phyloP scores from a whole-genome alignment of 2,113 vertebrate species.

The Lophochroa leadbeateri region DNA sequence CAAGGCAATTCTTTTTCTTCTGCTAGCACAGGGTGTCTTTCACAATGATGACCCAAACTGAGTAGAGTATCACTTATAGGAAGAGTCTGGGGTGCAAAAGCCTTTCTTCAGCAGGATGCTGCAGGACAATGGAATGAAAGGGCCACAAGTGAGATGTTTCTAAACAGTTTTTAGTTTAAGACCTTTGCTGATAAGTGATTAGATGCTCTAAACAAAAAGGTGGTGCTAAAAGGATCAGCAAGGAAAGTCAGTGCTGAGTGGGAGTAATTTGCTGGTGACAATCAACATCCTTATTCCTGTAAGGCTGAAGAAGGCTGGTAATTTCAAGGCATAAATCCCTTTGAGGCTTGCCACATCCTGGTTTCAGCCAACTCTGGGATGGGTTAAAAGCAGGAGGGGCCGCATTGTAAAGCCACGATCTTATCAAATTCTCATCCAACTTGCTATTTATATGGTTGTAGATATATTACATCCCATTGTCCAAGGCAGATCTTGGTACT shows the following conservation, averaged over 20 bases:
- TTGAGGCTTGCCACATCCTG: slow-evolving; percentile 59
- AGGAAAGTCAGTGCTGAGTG: slow-evolving; percentile 39
- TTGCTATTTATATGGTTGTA: slow-evolving; percentile 40
- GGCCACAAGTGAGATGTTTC: background rate
- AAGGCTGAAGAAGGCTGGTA: slow-evolving; percentile 13
- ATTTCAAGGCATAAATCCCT: slow-evolving; percentile 50
- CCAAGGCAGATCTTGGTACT: background rate
- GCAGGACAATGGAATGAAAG: background rate
- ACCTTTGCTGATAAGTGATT: slow-evolving; percentile 50
- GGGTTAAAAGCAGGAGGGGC: slow-evolving; percentile 58
- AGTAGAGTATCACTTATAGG: background rate
- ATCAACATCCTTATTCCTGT: slow-evolving; percentile 62
- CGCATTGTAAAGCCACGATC: slow-evolving; percentile 63
- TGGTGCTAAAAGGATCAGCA: slow-evolving; percentile 47
- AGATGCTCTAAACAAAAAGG: slow-evolving; percentile 18
- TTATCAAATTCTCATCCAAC: slow-evolving; percentile 45
- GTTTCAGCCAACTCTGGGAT: slow-evolving; percentile 20
- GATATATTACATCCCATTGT: slow-evolving; percentile 57
- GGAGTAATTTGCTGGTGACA: slow-evolving; percentile 40
- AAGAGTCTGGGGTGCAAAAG: background rate
- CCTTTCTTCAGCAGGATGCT: background rate
- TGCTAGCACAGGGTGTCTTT: background rate
- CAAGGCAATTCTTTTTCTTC: background rate
- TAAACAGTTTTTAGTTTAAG: slow-evolving; percentile 3
- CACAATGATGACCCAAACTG: background rate